Percentiles rank a stretch among this genome's conserved stretches.
phyloP scores from a whole-genome alignment of 2,113 vertebrate genomes.

The Pygoscelis antarcticus region DNA sequence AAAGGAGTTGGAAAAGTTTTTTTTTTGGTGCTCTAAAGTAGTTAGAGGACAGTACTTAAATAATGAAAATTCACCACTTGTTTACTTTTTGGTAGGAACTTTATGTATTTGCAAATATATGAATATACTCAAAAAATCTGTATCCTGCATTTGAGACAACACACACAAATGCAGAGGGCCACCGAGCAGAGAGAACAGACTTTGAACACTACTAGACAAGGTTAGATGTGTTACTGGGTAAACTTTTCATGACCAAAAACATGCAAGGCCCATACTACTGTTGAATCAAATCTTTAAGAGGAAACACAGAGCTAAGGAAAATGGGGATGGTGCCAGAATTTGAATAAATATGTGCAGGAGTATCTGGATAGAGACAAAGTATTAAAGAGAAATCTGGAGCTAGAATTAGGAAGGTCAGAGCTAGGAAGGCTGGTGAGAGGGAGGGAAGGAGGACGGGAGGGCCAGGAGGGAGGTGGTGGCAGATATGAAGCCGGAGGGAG shows the following conservation, averaged over 20 bases:
- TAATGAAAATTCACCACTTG: neutral
- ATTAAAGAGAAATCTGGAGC: neutral
- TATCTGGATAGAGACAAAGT: neutral
- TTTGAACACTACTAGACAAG: neutral
- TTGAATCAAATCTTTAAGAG: neutral
- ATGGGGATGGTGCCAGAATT: neutral
- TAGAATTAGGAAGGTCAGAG: neutral
- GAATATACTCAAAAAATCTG: neutral
- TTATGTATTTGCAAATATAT: neutral
- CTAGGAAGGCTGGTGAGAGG: neutral
- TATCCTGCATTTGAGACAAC: neutral
- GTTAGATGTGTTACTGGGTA: neutral
- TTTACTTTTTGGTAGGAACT: neutral
- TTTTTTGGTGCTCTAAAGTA: neutral
- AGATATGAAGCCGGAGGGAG: accelerated
- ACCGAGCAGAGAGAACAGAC: neutral
- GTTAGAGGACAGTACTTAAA: neutral
- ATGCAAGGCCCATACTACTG: neutral
- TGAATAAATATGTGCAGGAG: neutral
- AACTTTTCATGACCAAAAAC: neutral
- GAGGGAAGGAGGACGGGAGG: neutral
- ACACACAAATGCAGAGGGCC: neutral
- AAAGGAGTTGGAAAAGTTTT: neutral
- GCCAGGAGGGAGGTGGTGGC: neutral
- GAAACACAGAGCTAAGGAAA: neutral